phyloP scores from a whole-genome alignment of 2,113 vertebrate genomes.

The Anseranas semipalmata region DNA sequence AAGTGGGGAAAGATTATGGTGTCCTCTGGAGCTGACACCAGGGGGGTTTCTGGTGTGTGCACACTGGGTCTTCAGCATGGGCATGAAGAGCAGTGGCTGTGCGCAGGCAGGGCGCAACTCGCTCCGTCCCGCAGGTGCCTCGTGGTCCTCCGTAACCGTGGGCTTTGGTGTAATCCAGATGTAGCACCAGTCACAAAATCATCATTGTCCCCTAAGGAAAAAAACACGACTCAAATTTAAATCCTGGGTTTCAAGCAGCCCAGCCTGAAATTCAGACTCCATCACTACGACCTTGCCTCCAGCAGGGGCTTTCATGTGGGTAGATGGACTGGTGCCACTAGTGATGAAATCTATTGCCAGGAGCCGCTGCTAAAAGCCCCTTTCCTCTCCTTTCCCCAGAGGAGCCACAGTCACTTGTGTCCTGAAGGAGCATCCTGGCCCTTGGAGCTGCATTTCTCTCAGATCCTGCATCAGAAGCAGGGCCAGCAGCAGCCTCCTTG shows the following conservation, averaged over 20 bases:
- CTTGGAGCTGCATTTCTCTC: background rate
- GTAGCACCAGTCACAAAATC: background rate
- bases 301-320: rapidly evolving
- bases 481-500: background rate
- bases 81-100: background rate
- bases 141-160: background rate
- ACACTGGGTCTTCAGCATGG: rapidly evolving
- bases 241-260: background rate
- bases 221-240: rapidly evolving
- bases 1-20: background rate
- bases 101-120: background rate
- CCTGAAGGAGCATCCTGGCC: background rate
- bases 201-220: rapidly evolving
- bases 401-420: rapidly evolving
- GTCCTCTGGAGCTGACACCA: background rate
- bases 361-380: background rate
- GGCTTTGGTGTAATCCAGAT: background rate
- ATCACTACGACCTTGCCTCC: background rate
- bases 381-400: background rate
- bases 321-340: background rate
- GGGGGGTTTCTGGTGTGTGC: background rate
- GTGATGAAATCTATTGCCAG: background rate
- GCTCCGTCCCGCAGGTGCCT: background rate
- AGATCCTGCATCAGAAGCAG: background rate
- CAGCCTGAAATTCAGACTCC: background rate